These are phyloP conservation scores for Schizotus pectinicornis DNA, from an alignment of 2,888 invertebrate genomes.

Conservation along the genomic window DNA sequence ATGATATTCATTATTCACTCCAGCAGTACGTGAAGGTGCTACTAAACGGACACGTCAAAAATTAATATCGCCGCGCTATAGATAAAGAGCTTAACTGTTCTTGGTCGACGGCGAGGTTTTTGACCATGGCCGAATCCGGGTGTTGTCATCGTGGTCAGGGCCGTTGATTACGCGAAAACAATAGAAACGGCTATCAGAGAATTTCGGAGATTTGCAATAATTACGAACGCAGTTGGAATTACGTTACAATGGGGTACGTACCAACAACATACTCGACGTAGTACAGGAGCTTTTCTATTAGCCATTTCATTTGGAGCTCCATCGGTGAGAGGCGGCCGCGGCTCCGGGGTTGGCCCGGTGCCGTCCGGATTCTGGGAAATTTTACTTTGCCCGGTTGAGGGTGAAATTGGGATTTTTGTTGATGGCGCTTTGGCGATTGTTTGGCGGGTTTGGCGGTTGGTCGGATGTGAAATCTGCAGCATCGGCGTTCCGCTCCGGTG, in stretches of 20 bases:
- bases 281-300: conserved; percentile 42
- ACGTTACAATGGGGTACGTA: no score
- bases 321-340: background rate
- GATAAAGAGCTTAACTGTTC: no score
- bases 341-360: background rate
- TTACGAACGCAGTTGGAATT: conserved; percentile 37
- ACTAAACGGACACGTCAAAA: no score
- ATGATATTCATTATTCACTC: background rate
- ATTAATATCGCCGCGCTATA: no score
- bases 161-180: conserved; percentile 2
- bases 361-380: conserved; percentile 7
- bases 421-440: no score
- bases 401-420: no score
- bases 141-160: background rate
- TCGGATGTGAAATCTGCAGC: background rate
- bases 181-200: conserved; percentile 11
- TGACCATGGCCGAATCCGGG: no score
- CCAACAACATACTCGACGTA: conserved; percentile 24
- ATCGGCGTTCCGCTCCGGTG: conserved; percentile 21
- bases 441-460: no score
- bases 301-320: conserved; percentile 26
- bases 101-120: no score
- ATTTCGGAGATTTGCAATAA: conserved; percentile 36
- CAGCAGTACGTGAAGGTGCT: no score
- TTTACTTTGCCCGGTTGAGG: no score